A percentile compares a stretch with the other conserved stretches of the same genome.
phyloP scores from a whole-genome alignment of 2,113 vertebrate species.

The Notechis scutatus region DNA sequence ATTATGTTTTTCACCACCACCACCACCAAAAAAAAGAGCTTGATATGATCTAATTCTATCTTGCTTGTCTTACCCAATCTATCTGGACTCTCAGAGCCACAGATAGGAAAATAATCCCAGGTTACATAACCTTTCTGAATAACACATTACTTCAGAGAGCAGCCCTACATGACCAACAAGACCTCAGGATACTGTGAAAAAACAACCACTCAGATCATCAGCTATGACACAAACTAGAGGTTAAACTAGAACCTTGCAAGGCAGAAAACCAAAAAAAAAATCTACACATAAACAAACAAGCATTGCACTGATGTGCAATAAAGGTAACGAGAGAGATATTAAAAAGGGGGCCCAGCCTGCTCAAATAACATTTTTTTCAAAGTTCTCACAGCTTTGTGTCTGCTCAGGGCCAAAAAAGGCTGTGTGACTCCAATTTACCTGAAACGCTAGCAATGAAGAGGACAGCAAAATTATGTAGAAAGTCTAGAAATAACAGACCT shows the following conservation, averaged over 20 bases:
- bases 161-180: background rate
- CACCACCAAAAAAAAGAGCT: background rate
- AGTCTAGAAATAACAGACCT: constrained; percentile 67
- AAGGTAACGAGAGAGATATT: background rate
- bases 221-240: background rate
- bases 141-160: background rate
- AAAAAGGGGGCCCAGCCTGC: background rate
- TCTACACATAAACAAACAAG: background rate
- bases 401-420: background rate
- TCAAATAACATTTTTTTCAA: background rate
- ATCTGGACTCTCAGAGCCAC: too few species aligned
- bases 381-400: background rate
- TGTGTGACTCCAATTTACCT: background rate
- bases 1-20: background rate
- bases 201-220: background rate
- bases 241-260: background rate
- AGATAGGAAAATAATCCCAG: background rate
- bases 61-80: background rate
- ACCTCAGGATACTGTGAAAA: background rate
- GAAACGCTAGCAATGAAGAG: background rate
- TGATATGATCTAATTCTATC: background rate
- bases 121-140: background rate
- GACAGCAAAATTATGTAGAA: background rate
- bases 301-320: background rate
- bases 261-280: background rate